These are phyloP conservation scores for Dendrocincla tyrannina DNA, from an alignment of 2,797 vertebrate species.

Conservation along the genomic window DNA sequence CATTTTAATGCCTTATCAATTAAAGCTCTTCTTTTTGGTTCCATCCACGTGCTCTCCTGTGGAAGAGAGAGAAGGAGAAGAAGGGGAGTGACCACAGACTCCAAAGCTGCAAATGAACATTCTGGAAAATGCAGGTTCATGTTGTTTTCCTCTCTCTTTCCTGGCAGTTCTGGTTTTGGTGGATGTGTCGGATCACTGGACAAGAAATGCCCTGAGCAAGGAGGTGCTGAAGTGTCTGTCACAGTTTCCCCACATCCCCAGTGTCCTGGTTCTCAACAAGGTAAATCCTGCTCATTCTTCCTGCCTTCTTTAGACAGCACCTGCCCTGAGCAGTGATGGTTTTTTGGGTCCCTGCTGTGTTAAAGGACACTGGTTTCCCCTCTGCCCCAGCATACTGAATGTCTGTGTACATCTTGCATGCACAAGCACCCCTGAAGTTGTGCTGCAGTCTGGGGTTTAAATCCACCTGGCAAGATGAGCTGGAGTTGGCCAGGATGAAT, in stretches of 20 bases:
- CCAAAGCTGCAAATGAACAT: fast-evolving
- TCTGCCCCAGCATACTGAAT: background rate
- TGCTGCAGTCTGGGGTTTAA: background rate
- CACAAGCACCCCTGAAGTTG: background rate
- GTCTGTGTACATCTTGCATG: fast-evolving
- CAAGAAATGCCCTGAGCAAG: conserved; percentile 75
- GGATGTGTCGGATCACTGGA: conserved; percentile 90
- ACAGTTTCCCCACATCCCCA: conserved; percentile 80
- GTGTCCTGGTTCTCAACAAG: conserved; percentile 94
- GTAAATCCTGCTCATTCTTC: conserved; percentile 61
- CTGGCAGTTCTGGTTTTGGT: conserved; percentile 88
- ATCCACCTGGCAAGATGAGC: background rate
- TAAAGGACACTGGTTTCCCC: background rate
- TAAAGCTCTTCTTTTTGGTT: background rate
- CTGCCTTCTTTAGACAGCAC: background rate
- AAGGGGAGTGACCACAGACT: background rate
- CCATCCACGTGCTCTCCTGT: fast-evolving
- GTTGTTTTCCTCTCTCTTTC: background rate
- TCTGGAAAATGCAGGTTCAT: background rate
- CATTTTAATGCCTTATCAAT: background rate
- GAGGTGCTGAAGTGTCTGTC: conserved; percentile 87
- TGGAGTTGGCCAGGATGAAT: background rate
- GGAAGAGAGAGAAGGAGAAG: background rate
- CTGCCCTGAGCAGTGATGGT: background rate
- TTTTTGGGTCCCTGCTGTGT: background rate